Base-by-base conservation (phyloP, 2,797 vertebrate genomes). In the Ptychobarbus kaznakovi region DNA sequence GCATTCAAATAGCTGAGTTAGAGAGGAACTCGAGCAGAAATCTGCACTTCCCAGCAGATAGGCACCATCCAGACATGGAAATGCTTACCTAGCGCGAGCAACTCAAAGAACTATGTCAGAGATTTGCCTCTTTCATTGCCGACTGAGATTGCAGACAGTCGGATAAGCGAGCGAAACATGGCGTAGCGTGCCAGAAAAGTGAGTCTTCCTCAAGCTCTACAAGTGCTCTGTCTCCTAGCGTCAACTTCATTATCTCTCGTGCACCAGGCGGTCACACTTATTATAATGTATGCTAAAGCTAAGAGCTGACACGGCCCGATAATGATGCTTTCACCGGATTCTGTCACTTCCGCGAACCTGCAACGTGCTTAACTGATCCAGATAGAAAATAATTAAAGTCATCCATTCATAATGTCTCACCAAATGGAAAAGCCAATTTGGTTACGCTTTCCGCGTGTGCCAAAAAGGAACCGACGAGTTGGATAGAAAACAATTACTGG, bases 291-390 rank as follows among this genome's bases (percentile, higher is more conserved):
- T 86, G 86, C 79, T 87, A 90, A 92, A 89, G 53, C 89, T 77
- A 85, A 89, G 82, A 51, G 74, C 69, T 90, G 89, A 92, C 88
- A 89, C 84, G 74, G 83, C 83, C 86, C 69, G 88, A 90, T 92
- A 90, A 91, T 89, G 82, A 83, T 15, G 18, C 83, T 91, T 89
- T 88, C 85, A 87, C 88, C 61, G 69, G 86, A 87, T 88, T 91
- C 75, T 90, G 87, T 89, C 72, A 87, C 85, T 74, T 84, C 84
- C 80, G 65, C 65, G 25, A 53, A 70, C 83, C 83, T 70, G 72
- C 79, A 86, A 69, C 35, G 51, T 44, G 7, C 32, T 42, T 38
- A 81, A 88, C 88, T 84, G 86, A 86, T 84, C 49, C 74, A 69
- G 58, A 81, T 51, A 42, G n/a, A 85, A 89, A 87, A 65, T 56